Conservation (phyloP, 2,797 vertebrate species). For the Bovichtus diacanthus region DNA sequence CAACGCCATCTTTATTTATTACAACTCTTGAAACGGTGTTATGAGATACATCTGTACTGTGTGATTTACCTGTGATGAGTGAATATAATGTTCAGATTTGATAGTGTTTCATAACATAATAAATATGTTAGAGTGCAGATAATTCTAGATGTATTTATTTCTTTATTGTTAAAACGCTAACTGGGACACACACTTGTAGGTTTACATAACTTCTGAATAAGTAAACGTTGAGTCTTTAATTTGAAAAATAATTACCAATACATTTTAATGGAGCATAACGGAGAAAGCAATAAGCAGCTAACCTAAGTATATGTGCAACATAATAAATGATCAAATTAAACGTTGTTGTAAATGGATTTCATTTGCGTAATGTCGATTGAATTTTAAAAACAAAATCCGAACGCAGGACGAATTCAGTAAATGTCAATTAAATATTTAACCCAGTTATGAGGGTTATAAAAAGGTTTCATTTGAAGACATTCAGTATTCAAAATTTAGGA, state of each 20-base stretch:
- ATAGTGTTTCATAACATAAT: conserved; percentile 68
- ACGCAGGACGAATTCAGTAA: neutral
- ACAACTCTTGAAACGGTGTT: conserved; percentile 45
- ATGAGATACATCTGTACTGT: conserved; percentile 52
- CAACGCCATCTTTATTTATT: conserved; percentile 43
- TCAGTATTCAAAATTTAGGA: neutral
- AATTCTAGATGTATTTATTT: conserved; percentile 8
- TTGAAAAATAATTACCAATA: neutral
- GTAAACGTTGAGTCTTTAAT: neutral
- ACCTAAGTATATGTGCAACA: neutral
- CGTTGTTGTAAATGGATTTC: neutral
- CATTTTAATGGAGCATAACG: neutral
- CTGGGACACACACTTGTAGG: neutral
- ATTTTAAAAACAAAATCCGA: no score
- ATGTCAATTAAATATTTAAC: neutral
- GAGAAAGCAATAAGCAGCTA: neutral
- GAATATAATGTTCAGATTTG: conserved; percentile 50
- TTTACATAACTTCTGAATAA: neutral
- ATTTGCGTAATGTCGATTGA: neutral
- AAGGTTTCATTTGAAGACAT: neutral
- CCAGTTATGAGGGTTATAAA: neutral
- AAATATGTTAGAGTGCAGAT: conserved; percentile 55
- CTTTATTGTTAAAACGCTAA: neutral
- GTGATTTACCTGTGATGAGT: conserved; percentile 64
- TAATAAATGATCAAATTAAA: neutral